phyloP scores from a whole-genome alignment of 2,888 invertebrate genomes.

The Protonemura montana region DNA sequence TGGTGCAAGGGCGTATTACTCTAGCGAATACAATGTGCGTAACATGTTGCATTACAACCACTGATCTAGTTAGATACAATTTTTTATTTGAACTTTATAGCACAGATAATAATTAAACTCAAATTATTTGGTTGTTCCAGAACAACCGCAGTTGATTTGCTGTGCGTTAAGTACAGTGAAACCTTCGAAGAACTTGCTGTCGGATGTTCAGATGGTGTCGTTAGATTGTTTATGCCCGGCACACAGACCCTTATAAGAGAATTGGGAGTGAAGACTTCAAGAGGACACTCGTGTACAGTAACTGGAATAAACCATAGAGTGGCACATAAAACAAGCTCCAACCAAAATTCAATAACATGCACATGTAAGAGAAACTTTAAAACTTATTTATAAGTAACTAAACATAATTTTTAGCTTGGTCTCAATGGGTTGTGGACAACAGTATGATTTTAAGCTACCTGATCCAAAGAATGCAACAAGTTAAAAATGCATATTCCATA shows the following conservation, averaged over 20 bases:
- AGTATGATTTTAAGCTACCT: too few species aligned
- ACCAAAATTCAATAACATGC: conserved; percentile 62
- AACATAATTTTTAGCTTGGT: too few species aligned
- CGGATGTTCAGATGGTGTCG: conserved; percentile 68
- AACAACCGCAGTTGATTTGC: conserved; percentile 63
- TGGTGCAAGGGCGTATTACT: background rate
- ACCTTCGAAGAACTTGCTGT: conserved; percentile 66
- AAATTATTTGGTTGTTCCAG: conserved; percentile 54
- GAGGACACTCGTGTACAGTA: conserved; percentile 60
- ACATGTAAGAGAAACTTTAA: conserved; percentile 62
- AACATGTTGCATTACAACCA: background rate
- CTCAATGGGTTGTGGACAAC: too few species aligned
- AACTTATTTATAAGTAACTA: too few species aligned
- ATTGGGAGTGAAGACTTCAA: background rate
- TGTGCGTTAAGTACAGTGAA: conserved; percentile 70
- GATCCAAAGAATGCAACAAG: too few species aligned
- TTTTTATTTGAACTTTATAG: too few species aligned
- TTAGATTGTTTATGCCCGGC: conserved; percentile 64
- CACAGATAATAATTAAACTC: too few species aligned
- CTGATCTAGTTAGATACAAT: too few species aligned
- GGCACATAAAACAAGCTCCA: conserved; percentile 66
- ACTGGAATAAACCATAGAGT: conserved; percentile 70
- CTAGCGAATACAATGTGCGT: background rate
- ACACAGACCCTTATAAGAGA: conserved; percentile 55
- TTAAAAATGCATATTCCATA: too few species aligned